Evolutionary conservation across 2,797 vertebrate genomes (phyloP).

Genomic region (Enteromius mattozi): DNA sequence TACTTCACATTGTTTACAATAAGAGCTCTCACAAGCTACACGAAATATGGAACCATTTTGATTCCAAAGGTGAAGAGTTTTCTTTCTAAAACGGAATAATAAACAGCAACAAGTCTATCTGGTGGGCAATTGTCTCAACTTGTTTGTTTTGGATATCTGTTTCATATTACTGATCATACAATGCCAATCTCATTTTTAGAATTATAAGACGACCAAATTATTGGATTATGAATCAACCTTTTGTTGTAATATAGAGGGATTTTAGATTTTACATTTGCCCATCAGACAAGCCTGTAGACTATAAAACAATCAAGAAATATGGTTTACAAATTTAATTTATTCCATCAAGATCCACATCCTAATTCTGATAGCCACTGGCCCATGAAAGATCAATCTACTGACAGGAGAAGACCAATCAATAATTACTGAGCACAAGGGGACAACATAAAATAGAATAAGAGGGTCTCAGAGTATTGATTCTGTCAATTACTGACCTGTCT

Average conservation of each 20-base stretch:
- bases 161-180: background rate
- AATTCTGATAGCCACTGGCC: conserved; percentile 7
- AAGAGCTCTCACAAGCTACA: conserved; percentile 16
- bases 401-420: conserved; percentile 31
- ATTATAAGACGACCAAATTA: background rate
- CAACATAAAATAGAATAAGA: conserved; percentile 45
- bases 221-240: background rate
- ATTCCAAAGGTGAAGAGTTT: background rate
- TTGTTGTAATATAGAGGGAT: background rate
- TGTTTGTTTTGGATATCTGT: background rate
- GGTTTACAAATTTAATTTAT: conserved; percentile 5
- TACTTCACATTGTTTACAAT: conserved; percentile 21
- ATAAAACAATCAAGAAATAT: conserved; percentile 2
- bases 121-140: background rate
- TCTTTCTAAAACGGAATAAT: background rate
- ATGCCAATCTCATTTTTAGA: background rate
- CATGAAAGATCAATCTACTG: conserved; percentile 28
- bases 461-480: conserved; percentile 37
- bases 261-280: background rate
- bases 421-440: conserved; percentile 14
- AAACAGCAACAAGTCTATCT: background rate
- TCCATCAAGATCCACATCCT: conserved; percentile 11
- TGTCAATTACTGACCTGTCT: background rate
- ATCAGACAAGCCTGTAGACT: background rate
- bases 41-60: background rate